Percentiles rank a stretch among this genome's conserved stretches.
phyloP scores from a whole-genome alignment of 2,888 invertebrate species.

The Marronus borbonicus region DNA sequence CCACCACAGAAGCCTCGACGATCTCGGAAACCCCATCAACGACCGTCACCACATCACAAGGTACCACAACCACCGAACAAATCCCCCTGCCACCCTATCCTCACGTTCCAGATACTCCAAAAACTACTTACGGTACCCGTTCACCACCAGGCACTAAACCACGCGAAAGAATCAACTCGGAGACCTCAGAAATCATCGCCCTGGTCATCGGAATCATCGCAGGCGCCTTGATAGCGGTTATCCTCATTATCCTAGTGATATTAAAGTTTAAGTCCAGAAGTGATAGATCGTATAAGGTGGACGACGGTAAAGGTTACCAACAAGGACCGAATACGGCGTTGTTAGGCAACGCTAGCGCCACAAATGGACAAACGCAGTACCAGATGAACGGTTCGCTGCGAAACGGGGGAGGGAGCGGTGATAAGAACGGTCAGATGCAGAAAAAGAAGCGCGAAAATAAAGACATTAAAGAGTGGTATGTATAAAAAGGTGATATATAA shows the following conservation, averaged over 20 bases:
- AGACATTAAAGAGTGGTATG: constrained; percentile 98
- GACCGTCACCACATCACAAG: constrained; percentile 33
- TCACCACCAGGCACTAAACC: constrained; percentile 66
- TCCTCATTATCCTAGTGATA: constrained; percentile 91
- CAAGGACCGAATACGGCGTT: constrained; percentile 87
- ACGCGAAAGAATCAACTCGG: constrained; percentile 76
- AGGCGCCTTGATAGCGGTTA: constrained; percentile 91
- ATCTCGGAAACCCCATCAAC: constrained; percentile 13
- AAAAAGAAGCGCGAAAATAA: constrained; percentile 84
- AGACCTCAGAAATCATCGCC: constrained; percentile 82
- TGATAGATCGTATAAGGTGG: constrained; percentile 94
- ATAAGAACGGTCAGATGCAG: constrained; percentile 67
- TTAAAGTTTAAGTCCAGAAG: constrained; percentile 90
- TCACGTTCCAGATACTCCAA: constrained; percentile 56
- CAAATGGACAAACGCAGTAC: constrained; percentile 71
- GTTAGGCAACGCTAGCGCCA: constrained; percentile 74
- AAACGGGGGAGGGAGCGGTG: constrained; percentile 69
- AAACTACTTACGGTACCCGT: constrained; percentile 56
- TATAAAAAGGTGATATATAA: constrained; percentile 73
- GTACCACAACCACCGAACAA: constrained; percentile 53
- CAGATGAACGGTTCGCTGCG: constrained; percentile 72
- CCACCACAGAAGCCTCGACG: constrained; percentile 21
- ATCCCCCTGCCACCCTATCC: constrained; percentile 65
- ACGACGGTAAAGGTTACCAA: constrained; percentile 85
- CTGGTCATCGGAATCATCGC: constrained; percentile 92